Base-by-base conservation (phyloP, 2,113 vertebrate species). In the Sylvilagus bachmani region DNA sequence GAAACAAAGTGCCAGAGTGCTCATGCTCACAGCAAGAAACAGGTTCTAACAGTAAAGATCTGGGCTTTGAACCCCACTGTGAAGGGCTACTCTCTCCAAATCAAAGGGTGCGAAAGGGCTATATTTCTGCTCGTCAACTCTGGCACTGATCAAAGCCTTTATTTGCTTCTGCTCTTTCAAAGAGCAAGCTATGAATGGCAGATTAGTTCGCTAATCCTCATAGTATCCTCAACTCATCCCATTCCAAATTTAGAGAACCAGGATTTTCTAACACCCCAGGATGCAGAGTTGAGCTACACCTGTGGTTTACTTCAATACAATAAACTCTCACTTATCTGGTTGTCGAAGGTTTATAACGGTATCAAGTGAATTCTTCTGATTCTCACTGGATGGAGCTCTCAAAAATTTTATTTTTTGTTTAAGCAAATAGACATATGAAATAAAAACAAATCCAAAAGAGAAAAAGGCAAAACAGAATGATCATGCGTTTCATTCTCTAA, bases 91-190 rank as follows among this genome's bases (percentile, higher is more conserved):
- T 95, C 62, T 96, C 66, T 89, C 62, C 78, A 90, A 97, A 96
- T 96, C 88, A 96, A 97, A 97, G 96, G 69, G 66, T 86, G 38
- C 0, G 2, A 74, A 79, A 69, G 90, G 96, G 88, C 85, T 95
- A 13, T n/a, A 86, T 85, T 74, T 86, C 69, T 86, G 64, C 80
- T 95, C 82, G 83, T 84, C 79, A 66, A 73, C 74, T 75, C 90
- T 71, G 64, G 64, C 58, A 75, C 51, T 73, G 95, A 97, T 97
- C 96, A 96, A 95, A 96, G 94, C 64, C 62, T 97, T 93, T 94
- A 93, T 97, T 97, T 97, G 96, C 90, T 95, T 95, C 85, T 77
- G 51, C 78, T 62, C 21, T 93, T 96, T 96, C 94, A 95, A 96
- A 97, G 44, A 87, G 62, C 81, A 86, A 95, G 12, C 53, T 70